These are phyloP conservation scores for Tenebrosternarchus preto DNA, from an alignment of 2,113 vertebrate genomes.

Conservation along the genomic window DNA sequence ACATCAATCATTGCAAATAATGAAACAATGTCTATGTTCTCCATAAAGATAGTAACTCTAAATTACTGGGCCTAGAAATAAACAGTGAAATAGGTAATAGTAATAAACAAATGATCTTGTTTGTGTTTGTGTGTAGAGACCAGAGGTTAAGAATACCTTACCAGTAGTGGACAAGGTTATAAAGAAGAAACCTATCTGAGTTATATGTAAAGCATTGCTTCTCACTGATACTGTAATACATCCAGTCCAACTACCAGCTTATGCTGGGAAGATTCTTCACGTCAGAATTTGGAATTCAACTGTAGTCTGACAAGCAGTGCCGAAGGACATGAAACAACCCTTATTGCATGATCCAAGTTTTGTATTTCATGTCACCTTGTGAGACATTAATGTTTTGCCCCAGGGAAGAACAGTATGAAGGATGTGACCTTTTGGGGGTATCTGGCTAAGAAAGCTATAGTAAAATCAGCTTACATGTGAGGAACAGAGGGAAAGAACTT, in stretches of 20 bases:
- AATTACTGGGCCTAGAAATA: too few relatives aligned
- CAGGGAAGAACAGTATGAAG: constrained; percentile 1
- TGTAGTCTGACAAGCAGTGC: background rate
- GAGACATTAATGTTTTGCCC: background rate
- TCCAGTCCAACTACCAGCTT: background rate
- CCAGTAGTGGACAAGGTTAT: background rate
- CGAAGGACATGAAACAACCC: background rate
- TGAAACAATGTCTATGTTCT: too few relatives aligned
- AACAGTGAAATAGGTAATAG: too few relatives aligned
- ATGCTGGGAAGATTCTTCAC: background rate
- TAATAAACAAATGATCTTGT: too few relatives aligned
- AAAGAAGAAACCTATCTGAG: background rate
- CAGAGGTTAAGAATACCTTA: background rate
- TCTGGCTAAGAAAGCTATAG: background rate
- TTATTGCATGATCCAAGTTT: background rate
- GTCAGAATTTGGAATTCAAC: background rate
- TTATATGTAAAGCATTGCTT: background rate
- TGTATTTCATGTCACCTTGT: background rate
- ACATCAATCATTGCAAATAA: too few relatives aligned
- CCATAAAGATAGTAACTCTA: too few relatives aligned
- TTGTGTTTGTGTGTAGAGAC: too few relatives aligned
- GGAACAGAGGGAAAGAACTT: background rate
- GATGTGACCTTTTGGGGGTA: background rate
- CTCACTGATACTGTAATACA: background rate
- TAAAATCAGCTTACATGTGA: constrained; percentile 11